These are phyloP conservation scores for Pedionomus torquatus DNA, from an alignment of 2,113 vertebrate genomes.

Conservation along the genomic window DNA sequence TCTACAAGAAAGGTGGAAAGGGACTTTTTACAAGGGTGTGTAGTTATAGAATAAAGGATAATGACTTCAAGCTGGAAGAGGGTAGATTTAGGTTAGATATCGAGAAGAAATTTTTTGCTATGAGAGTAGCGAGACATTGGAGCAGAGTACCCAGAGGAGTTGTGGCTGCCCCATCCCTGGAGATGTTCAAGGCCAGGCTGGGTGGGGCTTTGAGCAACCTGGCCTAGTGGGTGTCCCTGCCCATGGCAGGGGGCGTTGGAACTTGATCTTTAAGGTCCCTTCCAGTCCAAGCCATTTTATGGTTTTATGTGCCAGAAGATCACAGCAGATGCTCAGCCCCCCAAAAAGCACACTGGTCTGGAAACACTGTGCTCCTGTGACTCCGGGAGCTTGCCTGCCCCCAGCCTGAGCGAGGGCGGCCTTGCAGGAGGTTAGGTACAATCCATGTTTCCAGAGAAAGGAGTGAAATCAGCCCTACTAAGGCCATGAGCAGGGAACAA, in stretches of 20 bases:
- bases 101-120: too few species aligned
- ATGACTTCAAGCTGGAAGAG: too few species aligned
- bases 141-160: too few species aligned
- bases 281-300: not conserved
- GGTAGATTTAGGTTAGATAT: too few species aligned
- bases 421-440: not conserved
- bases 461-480: not conserved
- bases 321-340: not conserved
- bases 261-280: not conserved
- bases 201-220: not conserved
- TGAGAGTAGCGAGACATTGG: too few species aligned
- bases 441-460: accelerated
- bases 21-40: too few species aligned
- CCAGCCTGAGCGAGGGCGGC: not conserved
- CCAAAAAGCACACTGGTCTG: not conserved
- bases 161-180: too few species aligned
- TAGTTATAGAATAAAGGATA: too few species aligned
- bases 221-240: not conserved
- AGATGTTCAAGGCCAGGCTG: too few species aligned
- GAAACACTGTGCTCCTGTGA: not conserved
- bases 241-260: not conserved
- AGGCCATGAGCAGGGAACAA: not conserved
- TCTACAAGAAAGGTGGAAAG: too few species aligned
- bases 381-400: not conserved
- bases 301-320: not conserved